Percentiles rank a stretch among this genome's conserved stretches.
Evolutionary conservation across 2,888 invertebrate genomes (phyloP).

Genomic region (Deroplatys truncata): DNA sequence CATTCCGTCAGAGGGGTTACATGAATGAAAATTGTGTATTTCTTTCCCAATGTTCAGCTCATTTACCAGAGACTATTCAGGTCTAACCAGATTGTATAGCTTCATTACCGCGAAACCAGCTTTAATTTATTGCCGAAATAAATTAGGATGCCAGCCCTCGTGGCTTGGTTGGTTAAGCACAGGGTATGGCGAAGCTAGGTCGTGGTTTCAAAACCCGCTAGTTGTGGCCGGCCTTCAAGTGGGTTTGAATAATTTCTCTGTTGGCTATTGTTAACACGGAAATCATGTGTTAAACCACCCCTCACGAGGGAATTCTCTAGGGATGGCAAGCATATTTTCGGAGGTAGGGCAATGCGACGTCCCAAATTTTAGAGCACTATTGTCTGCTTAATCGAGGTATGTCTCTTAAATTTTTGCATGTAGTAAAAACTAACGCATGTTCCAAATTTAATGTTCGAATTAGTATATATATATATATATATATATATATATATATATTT

Average conservation of each 20-base stretch:
- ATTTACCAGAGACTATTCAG: background rate
- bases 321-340: background rate
- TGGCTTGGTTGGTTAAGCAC: background rate
- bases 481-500: too few relatives aligned
- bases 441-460: too few relatives aligned
- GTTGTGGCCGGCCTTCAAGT: background rate
- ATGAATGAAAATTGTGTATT: too few relatives aligned
- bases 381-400: too few relatives aligned
- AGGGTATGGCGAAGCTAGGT: background rate
- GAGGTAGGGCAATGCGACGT: background rate
- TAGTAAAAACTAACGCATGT: too few relatives aligned
- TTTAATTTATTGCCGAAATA: background rate
- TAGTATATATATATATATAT: too few relatives aligned
- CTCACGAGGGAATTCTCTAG: background rate
- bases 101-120: background rate
- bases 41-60: background rate
- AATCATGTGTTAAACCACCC: background rate
- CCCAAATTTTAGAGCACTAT: background rate
- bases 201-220: background rate
- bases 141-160: background rate
- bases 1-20: background rate
- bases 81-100: background rate
- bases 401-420: too few relatives aligned
- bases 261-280: background rate
- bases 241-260: background rate